A percentile compares a stretch with the other conserved stretches of the same genome.
phyloP scores from a whole-genome alignment of 2,888 invertebrate genomes.

The Limenitis camilla region DNA sequence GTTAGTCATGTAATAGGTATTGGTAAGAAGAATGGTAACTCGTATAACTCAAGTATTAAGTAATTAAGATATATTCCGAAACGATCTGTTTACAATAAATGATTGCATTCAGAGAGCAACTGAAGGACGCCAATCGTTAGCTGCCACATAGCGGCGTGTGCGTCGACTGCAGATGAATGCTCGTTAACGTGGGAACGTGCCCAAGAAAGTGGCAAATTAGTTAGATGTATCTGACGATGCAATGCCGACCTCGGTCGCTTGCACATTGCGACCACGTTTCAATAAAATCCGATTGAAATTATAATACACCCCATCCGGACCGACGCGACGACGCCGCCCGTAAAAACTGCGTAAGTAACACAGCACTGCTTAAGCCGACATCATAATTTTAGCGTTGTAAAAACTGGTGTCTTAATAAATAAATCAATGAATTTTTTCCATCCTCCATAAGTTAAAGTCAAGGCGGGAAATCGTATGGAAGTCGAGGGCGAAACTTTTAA shows the following conservation, averaged over 20 bases:
- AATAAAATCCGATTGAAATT: slow-evolving; percentile 43
- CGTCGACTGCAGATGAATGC: slow-evolving; percentile 27
- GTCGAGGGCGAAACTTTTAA: slow-evolving; percentile 71
- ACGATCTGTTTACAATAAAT: slow-evolving; percentile 1
- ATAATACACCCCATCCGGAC: slow-evolving; percentile 27
- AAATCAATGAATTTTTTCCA: slow-evolving; percentile 66
- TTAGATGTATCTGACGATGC: slow-evolving; percentile 11
- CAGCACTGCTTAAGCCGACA: slow-evolving; percentile 47
- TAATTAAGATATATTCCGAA: too few species aligned
- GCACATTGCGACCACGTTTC: slow-evolving; percentile 30
- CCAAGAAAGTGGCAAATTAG: slow-evolving; percentile 26
- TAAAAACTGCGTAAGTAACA: slow-evolving; percentile 42
- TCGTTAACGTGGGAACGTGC: slow-evolving; percentile 29
- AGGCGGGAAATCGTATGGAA: slow-evolving; percentile 74
- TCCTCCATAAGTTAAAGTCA: slow-evolving; percentile 62
- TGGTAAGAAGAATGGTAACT: too few species aligned
- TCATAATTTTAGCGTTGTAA: slow-evolving; percentile 65
- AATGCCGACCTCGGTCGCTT: slow-evolving; percentile 24
- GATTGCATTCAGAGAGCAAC: slow-evolving; percentile 7
- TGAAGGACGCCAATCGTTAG: slow-evolving; percentile 23
- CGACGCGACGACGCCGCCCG: slow-evolving; percentile 24
- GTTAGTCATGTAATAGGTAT: too few species aligned
- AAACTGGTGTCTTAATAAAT: slow-evolving; percentile 64
- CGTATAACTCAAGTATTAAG: too few species aligned
- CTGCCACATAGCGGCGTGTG: slow-evolving; percentile 24